Evolutionary conservation across 2,888 invertebrate genomes (phyloP), one percentile per base, ranked within the genome.

Genomic region (Cataglyphis livida): DNA sequence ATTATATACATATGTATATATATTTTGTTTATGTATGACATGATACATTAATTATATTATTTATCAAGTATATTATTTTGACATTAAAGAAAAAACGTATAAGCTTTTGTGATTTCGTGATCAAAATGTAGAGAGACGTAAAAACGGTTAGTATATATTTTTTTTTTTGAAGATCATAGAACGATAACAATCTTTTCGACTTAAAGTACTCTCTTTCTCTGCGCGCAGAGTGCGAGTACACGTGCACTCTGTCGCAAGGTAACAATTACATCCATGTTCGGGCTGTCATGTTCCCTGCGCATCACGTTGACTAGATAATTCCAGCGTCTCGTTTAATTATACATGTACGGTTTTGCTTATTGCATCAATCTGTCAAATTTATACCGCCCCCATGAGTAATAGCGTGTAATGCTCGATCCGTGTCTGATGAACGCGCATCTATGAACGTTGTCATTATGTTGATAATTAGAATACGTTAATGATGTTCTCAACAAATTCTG

Each of bases 291-390:
- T 84, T 82, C 82, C 51, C 73, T 51, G 48, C 54, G 41, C 28
- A 66, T 76, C 73, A 82, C 41, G 57, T 82, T 82, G 78, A 78
- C 71, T 71, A 78, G 76, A 82, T 84, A 82, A 84, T 84, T 82
- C 59, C 51, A 71, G 70, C 65, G 82, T 65, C 62, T 84, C 82
- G 82, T 82, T 84, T 82, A 82, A 84, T 84, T 82, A 82, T 61
- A 78, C 44, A 65, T 71, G 76, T 61, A 71, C 74, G 65, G 65
- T 65, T 61, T 65, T 48, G 82, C 57, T 82, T 78, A 82, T 73
- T 73, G 76, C 65, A 64, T 84, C 81, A 82, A 78, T 70, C 75
- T 71, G 64, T 76, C 82, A 82, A 82, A 82, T 66, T 82, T 66
- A 38, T 74, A 18, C 44, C 71, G 70, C 65, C 48, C 12, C 62